Evolutionary conservation across 1,140 invertebrate genomes (phyloP).

Genomic region (Zaprionus inermis): DNA sequence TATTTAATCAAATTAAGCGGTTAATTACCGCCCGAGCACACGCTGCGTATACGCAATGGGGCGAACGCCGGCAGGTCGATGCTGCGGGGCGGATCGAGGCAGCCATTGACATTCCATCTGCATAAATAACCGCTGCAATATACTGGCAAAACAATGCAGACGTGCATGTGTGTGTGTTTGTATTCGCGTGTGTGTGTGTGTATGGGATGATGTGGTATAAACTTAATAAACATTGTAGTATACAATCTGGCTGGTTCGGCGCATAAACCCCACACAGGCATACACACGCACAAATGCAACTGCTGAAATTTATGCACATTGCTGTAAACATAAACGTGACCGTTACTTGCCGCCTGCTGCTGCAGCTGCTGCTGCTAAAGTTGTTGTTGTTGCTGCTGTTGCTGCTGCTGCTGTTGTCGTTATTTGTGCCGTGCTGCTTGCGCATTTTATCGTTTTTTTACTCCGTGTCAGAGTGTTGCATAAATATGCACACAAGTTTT

Average conservation of each 20-base stretch:
- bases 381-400: conserved; percentile 35
- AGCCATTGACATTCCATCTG: conserved; percentile 66
- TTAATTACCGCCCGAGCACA: conserved; percentile 62
- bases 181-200: conserved; percentile 5
- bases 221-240: conserved; percentile 70
- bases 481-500: conserved; percentile 51
- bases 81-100: background rate
- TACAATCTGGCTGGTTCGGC: conserved; percentile 37
- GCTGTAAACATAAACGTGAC: conserved; percentile 49
- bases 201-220: conserved; percentile 47
- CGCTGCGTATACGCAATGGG: conserved; percentile 51
- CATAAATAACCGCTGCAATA: conserved; percentile 64
- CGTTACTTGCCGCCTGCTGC: conserved; percentile 35
- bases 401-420: conserved; percentile 20
- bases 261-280: conserved; percentile 1
- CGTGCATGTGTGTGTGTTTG: conserved; percentile 11
- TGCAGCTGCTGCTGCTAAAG: conserved; percentile 3
- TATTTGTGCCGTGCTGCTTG: conserved; percentile 28
- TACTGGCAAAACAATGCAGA: conserved; percentile 17
- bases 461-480: conserved; percentile 43
- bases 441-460: conserved; percentile 49
- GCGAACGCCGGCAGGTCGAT: conserved; percentile 41
- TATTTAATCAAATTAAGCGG: conserved; percentile 69
- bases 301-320: conserved; percentile 46
- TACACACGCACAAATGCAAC: conserved; percentile 4